Evolutionary conservation across 2,888 invertebrate genomes (phyloP), one percentile per base, ranked within the genome.

Genomic region (Erebia aethiops): DNA sequence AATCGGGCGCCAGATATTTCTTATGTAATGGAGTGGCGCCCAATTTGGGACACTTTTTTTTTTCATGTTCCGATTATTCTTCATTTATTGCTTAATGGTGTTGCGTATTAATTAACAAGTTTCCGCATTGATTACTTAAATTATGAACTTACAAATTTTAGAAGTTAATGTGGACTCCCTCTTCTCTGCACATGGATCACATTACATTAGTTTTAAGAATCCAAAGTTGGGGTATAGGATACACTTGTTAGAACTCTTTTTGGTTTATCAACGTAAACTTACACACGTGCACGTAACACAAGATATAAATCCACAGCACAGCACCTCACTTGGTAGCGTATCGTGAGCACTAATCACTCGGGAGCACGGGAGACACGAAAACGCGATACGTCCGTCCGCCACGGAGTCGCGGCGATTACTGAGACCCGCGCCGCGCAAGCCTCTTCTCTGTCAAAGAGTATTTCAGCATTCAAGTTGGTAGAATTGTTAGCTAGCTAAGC

Each of bases 341-440:
- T 83, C 85, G 87, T 80, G 84, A 84, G 77, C 89, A 89, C 89
- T 84, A 83, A 81, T 80, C 86, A 87, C 86, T 84, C 49, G 60
- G 82, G 84, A 78, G 78, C 79, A 58, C 66, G 41, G 62, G 66
- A 16, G n/a, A 63, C 67, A 46, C 72, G 70, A 61, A 57, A 54
- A 68, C 73, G 79, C 81, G 80, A 75, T 72, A 81, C 88, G 86
- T 83, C 82, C 84, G 77, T 75, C 74, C 84, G 74, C 76, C 83
- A 77, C 84, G 78, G 79, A 76, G 80, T 78, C 90, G 79, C 91
- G 89, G 82, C 77, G 78, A 79, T 78, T 79, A 91, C 92, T 91
- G 86, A 79, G 73, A 74, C 77, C 77, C 80, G 83, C 81, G 82
- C 84, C 86, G 90, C 91, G 90, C 91, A 90, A 86, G 84, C 86